Evolutionary conservation across 2,797 vertebrate species (phyloP), one percentile per base, ranked within the genome.

Genomic region (Catamblyrhynchus diadema): DNA sequence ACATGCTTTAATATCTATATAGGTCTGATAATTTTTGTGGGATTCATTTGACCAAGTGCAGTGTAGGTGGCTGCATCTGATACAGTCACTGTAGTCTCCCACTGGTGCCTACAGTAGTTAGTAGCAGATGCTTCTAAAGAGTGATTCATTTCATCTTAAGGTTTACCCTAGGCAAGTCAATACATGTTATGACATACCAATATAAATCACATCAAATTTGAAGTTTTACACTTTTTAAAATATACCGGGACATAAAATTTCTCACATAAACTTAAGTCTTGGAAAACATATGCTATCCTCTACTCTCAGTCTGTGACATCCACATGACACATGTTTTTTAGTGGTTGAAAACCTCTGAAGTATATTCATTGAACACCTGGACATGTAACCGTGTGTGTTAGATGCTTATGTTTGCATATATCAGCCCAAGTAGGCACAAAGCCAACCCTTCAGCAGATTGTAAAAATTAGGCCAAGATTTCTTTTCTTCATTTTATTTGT

Each of bases 1-100:
- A 30, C 23, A 24, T 53, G 17, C n/a, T 77, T 81, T 61, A 69
- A 28, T 86, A 42, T 84, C 54, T 61, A 3, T 32, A 23, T 23
- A 65, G 39, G n/a, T 54, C 39, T 50, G 66, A 33, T 54, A 39
- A 35, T 59, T 93, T 75, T 47, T 75, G 35, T 71, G 33, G 35
- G 18, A 81, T 75, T 86, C 17, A 24, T 86, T 92, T 0, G 4
- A 14, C 42, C 81, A 86, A 92, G 59, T 81, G 33, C 47, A 69
- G 24, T 28, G 92, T 93, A 90, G 92, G 92, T 79, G 95, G 84
- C 67, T 96, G 81, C 77, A 94, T 81, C 62, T 92, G 88, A 81
- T 86, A 33, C 11, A 92, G 70, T 79, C 47, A 41, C 62, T 75
- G 28, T 62, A 69, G 62, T 93, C 59, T 93, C 70, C 81, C 62